These are phyloP conservation scores for Dysidea cf. avara DNA, from an alignment of 37 sponge, comb jelly and placozoan genomes.

Conservation along the genomic window DNA sequence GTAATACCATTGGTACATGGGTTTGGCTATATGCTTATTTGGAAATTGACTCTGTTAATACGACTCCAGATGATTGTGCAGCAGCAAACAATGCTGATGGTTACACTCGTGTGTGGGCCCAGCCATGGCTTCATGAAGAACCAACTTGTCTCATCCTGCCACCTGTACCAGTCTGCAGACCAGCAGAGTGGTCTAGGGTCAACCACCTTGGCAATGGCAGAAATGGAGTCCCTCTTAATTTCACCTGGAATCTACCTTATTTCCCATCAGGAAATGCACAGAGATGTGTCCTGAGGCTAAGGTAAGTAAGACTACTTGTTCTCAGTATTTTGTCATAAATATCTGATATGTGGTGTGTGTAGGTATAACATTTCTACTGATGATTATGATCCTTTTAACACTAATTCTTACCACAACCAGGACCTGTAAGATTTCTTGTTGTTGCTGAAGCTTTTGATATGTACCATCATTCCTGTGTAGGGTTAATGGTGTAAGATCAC, in stretches of 20 bases:
- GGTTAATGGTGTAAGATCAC: conserved; percentile 59
- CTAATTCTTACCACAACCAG: conserved; percentile 73
- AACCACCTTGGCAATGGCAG: conserved; percentile 99
- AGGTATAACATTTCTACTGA: conserved; percentile 99
- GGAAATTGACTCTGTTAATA: conserved; percentile 36
- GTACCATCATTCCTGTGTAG: conserved; percentile 16
- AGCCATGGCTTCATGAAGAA: not conserved
- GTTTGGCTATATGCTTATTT: conserved; percentile 68
- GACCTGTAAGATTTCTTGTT: conserved; percentile 51
- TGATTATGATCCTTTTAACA: conserved; percentile 94
- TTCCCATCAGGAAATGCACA: conserved; percentile 63
- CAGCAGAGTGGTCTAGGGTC: conserved; percentile 85
- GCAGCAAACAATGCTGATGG: conserved; percentile 35
- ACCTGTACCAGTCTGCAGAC: conserved; percentile 64
- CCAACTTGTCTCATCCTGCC: conserved; percentile 64
- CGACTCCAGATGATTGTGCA: conserved; percentile 38
- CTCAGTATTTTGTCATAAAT: not conserved
- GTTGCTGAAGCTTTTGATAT: not conserved
- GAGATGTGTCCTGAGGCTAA: conserved; percentile 79
- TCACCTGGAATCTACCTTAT: conserved; percentile 80
- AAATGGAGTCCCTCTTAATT: conserved; percentile 77
- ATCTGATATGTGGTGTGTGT: not conserved
- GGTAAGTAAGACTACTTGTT: conserved; percentile 32
- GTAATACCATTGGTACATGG: conserved; percentile 42
- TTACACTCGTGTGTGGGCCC: conserved; percentile 54